Conservation (phyloP, 2,797 vertebrate species). For the Myotis myotis region DNA sequence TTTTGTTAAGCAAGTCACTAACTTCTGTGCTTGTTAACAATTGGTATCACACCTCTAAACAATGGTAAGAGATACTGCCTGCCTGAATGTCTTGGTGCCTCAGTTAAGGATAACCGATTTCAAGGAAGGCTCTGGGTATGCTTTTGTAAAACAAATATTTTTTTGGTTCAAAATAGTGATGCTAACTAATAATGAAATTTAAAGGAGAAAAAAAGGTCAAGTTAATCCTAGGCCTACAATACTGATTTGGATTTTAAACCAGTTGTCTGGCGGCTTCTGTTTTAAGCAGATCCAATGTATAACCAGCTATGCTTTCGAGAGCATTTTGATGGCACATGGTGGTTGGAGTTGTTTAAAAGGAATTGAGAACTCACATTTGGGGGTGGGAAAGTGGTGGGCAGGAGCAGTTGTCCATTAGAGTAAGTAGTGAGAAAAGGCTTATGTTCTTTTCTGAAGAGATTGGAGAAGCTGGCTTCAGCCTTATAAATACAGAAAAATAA, state of each 20-base stretch:
- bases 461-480: neutral
- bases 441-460: neutral
- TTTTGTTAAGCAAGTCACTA: neutral
- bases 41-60: neutral
- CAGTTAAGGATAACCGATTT: neutral
- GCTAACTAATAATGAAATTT: constrained; percentile 15
- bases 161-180: neutral
- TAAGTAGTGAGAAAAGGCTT: neutral
- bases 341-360: neutral
- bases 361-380: neutral
- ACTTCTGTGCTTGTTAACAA: neutral
- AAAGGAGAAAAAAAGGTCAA: neutral
- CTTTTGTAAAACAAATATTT: constrained; percentile 7
- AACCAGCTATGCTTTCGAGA: neutral
- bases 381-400: neutral
- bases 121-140: neutral
- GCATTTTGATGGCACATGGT: neutral
- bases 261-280: neutral
- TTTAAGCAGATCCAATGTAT: neutral
- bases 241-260: neutral
- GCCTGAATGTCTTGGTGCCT: neutral
- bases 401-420: neutral
- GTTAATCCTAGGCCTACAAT: neutral
- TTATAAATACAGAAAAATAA: neutral
- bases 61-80: neutral